Percentiles rank a stretch among this genome's conserved stretches.
These are phyloP conservation scores for Dendrolimus houi DNA, from an alignment of 2,888 invertebrate species.

Conservation along the genomic window DNA sequence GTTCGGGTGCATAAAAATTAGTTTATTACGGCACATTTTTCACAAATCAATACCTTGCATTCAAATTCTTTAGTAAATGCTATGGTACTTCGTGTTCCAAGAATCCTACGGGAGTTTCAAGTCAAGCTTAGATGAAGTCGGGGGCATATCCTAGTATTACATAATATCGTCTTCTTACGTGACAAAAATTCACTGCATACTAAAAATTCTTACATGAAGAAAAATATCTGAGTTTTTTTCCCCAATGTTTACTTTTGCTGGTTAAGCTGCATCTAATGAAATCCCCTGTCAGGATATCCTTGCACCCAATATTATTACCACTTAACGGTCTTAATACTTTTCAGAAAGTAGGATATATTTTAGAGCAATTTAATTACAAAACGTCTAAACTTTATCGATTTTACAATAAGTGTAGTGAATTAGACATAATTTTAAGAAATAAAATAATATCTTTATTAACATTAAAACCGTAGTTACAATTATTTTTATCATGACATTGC, in stretches of 20 bases:
- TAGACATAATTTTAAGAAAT: neutral
- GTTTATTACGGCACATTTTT: no score
- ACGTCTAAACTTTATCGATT: no score
- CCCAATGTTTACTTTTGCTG: constrained; percentile 66
- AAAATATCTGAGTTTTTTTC: constrained; percentile 61
- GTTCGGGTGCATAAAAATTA: no score
- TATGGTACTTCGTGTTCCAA: no score
- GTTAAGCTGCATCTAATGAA: constrained; percentile 77
- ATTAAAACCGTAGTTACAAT: no score
- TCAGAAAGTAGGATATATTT: neutral
- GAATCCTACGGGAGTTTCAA: no score
- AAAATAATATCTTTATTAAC: no score
- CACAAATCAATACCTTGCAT: no score
- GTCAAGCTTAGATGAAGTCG: no score
- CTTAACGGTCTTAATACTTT: constrained; percentile 31
- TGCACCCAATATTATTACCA: constrained; percentile 48
- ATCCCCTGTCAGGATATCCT: constrained; percentile 68
- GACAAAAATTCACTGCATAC: constrained; percentile 55
- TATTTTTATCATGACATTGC: no score
- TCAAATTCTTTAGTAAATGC: no score
- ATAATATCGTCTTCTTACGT: constrained; percentile 9
- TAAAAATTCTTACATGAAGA: constrained; percentile 54
- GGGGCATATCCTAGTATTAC: no score
- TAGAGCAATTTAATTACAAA: neutral
- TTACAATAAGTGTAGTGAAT: neutral